Evolutionary conservation across 2,113 vertebrate species (phyloP).

Genomic region (Stegostoma tigrinum): DNA sequence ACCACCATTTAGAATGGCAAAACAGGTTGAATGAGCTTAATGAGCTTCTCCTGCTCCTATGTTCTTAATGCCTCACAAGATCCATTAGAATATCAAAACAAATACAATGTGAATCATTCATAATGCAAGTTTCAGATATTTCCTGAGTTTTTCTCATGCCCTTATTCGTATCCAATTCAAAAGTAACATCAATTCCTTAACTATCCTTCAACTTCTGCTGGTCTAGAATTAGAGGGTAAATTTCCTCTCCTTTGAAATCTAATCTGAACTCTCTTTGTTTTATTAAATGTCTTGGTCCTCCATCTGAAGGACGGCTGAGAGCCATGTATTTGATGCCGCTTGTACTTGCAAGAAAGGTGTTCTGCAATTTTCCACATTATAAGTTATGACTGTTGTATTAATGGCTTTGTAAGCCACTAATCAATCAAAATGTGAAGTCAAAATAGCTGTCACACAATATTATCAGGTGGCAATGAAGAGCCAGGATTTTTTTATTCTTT

Average conservation of each 20-base stretch:
- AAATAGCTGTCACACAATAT: no score
- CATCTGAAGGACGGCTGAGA: background rate
- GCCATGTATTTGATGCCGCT: background rate
- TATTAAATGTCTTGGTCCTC: background rate
- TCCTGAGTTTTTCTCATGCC: no score
- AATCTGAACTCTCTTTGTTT: background rate
- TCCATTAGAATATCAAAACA: background rate
- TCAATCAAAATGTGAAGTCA: background rate
- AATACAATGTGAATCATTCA: background rate
- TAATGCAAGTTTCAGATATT: background rate
- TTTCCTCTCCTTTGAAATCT: background rate
- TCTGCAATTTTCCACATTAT: background rate
- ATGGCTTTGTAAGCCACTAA: background rate
- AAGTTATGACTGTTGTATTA: background rate
- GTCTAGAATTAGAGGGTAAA: background rate
- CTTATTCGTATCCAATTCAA: no score
- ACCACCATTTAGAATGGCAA: no score
- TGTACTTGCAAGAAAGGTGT: background rate
- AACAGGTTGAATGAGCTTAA: no score
- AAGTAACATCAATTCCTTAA: background rate
- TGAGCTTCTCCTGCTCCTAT: no score
- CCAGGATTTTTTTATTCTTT: no score
- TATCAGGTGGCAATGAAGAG: no score
- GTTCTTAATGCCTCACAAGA: background rate
- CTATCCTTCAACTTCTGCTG: background rate